Evolutionary conservation across 2,797 vertebrate genomes (phyloP), one percentile per base, ranked within the genome.

Genomic region (Nyctibius grandis): DNA sequence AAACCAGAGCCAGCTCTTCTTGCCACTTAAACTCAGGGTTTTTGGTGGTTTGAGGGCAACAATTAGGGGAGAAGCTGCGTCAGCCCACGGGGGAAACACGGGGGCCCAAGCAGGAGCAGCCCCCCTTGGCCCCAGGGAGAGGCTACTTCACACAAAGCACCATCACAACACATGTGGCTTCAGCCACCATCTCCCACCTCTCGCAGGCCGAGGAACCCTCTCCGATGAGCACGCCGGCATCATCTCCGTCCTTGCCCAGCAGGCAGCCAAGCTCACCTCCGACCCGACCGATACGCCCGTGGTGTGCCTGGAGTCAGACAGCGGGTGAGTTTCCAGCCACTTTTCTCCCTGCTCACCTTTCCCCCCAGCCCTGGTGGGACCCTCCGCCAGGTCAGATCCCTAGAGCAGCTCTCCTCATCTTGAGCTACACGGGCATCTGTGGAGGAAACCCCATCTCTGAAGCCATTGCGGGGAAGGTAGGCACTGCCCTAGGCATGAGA

Each of bases 201-300:
- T 26, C 26, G 2, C 48, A 99, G 99, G 99, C 82, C 98, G 99
- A 9, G 99, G 99, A 28, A 99, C 99, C 1, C 98, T 99, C 51
- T 99, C 99, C 3, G 99, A 99, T 73, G 99, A 99, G 85, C 99
- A 99, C 28, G 99, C 99, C 0, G 99, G 99, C 0, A 98, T 99
- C 48, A 98, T 99, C 93, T 99, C 99, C 1, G 99, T 99, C 77
- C 97, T 99, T 34, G 98, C 99, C 65, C 99, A 98, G 96, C 99
- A 99, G 94, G 99, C 99, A 53, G 98, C 98, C 67, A 98, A 98
- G 95, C 98, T 99, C 42, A 98, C 98, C 63, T 98, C 98, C 28
- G 99, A 99, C 97, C 98, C 98, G 3, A 99, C 99, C 5, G 99
- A 99, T 85, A 97, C 97, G 1, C 99, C 99, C 1, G 99, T 99